Percentiles rank a stretch among this genome's conserved stretches.
Evolutionary conservation across 2,113 vertebrate genomes (phyloP).

Genomic region (Prietella phreatophila): DNA sequence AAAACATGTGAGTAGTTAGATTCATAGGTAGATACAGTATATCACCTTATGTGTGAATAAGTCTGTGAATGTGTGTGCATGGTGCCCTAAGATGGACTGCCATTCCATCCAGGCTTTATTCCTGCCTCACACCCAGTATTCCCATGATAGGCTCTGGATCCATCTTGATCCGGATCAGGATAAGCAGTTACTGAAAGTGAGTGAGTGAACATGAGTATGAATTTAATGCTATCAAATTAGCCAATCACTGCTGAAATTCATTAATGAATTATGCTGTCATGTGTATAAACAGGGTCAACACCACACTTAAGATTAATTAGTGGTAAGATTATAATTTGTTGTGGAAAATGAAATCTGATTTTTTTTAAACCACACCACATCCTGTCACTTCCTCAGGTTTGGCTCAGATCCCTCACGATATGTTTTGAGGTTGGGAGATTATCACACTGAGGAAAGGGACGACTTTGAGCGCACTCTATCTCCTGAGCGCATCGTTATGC

Average conservation of each 20-base stretch:
- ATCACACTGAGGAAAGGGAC: constrained; percentile 81
- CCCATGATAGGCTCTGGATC: neutral
- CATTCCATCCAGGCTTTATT: neutral
- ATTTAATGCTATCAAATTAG: neutral
- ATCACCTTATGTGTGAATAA: neutral
- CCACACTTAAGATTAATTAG: neutral
- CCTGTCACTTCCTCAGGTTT: constrained; percentile 67
- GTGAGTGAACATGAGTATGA: neutral
- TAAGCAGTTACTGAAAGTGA: neutral
- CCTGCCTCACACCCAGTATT: neutral
- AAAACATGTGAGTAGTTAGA: neutral
- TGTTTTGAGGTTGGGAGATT: constrained; percentile 78
- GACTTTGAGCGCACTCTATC: constrained; percentile 82
- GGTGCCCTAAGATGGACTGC: neutral
- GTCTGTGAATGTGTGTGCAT: neutral
- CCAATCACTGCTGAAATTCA: neutral
- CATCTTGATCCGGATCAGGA: neutral
- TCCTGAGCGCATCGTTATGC: constrained; percentile 75
- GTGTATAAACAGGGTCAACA: neutral
- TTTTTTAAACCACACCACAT: neutral
- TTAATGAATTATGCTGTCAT: neutral
- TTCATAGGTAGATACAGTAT: neutral
- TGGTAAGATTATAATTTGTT: neutral
- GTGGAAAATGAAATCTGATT: neutral
- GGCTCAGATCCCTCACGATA: constrained; percentile 78